Conservation (phyloP, 1,140 invertebrate species). For the Trinorchestia longiramus region DNA sequence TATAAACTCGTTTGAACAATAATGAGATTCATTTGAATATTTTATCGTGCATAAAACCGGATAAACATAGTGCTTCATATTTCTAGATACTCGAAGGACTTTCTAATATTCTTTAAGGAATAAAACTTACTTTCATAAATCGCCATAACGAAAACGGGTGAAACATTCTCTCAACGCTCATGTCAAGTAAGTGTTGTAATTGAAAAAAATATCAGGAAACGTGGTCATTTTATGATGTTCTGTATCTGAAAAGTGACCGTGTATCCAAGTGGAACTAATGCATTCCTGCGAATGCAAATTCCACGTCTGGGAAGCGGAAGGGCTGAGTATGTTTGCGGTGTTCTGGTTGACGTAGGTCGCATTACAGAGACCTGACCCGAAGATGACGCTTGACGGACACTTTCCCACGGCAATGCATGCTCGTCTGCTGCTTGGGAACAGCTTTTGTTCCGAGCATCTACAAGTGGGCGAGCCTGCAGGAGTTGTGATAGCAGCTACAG, state of each 20-base stretch:
- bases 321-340: slow-evolving; percentile 14
- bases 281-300: neutral
- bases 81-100: neutral
- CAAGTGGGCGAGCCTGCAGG: neutral
- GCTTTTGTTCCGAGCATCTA: neutral
- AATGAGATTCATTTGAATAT: neutral
- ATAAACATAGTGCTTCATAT: neutral
- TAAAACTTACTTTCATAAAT: neutral
- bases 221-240: too few relatives aligned
- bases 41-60: neutral
- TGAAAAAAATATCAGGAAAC: too few relatives aligned
- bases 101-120: too few relatives aligned
- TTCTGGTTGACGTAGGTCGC: slow-evolving; percentile 9
- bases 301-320: neutral
- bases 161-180: neutral
- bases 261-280: neutral
- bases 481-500: neutral
- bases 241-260: too few relatives aligned
- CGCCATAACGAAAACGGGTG: neutral
- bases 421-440: neutral
- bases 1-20: neutral
- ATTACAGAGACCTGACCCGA: neutral
- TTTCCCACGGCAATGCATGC: slow-evolving; percentile 36
- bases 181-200: neutral
- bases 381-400: slow-evolving; percentile 13